phyloP scores from a whole-genome alignment of 2,888 invertebrate genomes.

The Itoplectis maculator region DNA sequence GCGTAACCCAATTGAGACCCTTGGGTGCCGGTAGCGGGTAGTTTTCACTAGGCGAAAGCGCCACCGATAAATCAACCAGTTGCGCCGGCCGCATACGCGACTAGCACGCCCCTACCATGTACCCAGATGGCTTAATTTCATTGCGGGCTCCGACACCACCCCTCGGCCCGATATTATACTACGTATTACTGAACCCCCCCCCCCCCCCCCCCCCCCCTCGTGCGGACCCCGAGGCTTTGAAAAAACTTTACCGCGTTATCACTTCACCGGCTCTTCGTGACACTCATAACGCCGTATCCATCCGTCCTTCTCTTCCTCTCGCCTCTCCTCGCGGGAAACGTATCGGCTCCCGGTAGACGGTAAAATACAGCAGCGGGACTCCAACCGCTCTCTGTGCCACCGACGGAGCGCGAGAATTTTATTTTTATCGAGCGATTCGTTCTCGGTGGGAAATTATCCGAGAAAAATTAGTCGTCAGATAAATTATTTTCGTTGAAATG shows the following conservation, averaged over 20 bases:
- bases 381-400: neutral
- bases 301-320: neutral
- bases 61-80: constrained; percentile 84
- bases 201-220: constrained; percentile 32
- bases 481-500: too few relatives aligned
- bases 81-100: constrained; percentile 77
- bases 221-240: constrained; percentile 31
- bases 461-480: too few relatives aligned
- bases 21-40: constrained; percentile 70
- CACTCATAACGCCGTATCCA: constrained; percentile 18
- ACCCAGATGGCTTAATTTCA: constrained; percentile 84
- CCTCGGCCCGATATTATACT: constrained; percentile 53
- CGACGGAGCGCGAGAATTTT: too few relatives aligned
- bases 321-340: neutral
- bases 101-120: constrained; percentile 83
- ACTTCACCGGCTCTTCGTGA: constrained; percentile 18
- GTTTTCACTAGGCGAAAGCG: constrained; percentile 81
- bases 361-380: neutral
- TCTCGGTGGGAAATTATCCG: too few relatives aligned
- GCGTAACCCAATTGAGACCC: constrained; percentile 81
- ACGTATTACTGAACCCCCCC: constrained; percentile 45
- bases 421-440: too few relatives aligned
- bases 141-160: constrained; percentile 68
- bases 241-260: constrained; percentile 60
- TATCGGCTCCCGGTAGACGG: neutral